Evolutionary conservation across 2,113 vertebrate species (phyloP).

Genomic region (Clarias batrachus): DNA sequence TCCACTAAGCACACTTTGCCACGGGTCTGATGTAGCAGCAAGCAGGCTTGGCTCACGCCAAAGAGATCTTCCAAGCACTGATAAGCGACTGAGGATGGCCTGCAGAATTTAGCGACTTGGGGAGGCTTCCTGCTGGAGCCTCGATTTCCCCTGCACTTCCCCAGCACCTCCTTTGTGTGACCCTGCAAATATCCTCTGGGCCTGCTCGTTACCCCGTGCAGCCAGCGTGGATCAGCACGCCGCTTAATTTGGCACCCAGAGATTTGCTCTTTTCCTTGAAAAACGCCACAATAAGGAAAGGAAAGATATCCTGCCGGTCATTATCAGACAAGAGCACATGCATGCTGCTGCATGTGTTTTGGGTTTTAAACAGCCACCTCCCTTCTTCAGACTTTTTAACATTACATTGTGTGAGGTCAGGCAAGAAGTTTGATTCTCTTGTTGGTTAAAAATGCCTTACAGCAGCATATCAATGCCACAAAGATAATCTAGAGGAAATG

Average conservation of each 20-base stretch:
- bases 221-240: conserved; percentile 67
- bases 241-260: conserved; percentile 72
- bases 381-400: background rate
- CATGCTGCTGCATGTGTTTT: conserved; percentile 37
- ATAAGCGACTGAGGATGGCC: conserved; percentile 63
- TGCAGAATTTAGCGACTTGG: conserved; percentile 65
- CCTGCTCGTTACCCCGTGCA: conserved; percentile 73
- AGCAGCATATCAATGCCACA: background rate
- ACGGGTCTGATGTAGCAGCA: conserved; percentile 2
- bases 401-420: background rate
- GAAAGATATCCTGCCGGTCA: conserved; percentile 44
- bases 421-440: background rate
- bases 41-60: conserved; percentile 12
- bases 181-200: conserved; percentile 78
- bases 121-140: conserved; percentile 68
- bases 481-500: background rate
- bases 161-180: conserved; percentile 71
- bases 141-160: conserved; percentile 68
- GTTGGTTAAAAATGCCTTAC: background rate
- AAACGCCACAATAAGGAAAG: conserved; percentile 55
- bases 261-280: conserved; percentile 55
- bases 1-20: conserved; percentile 30
- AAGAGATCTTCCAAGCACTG: conserved; percentile 55
- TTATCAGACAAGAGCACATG: conserved; percentile 56
- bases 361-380: conserved; percentile 25